Evolutionary conservation across 2,113 vertebrate genomes (phyloP).

Genomic region (Thunnus maccoyii): DNA sequence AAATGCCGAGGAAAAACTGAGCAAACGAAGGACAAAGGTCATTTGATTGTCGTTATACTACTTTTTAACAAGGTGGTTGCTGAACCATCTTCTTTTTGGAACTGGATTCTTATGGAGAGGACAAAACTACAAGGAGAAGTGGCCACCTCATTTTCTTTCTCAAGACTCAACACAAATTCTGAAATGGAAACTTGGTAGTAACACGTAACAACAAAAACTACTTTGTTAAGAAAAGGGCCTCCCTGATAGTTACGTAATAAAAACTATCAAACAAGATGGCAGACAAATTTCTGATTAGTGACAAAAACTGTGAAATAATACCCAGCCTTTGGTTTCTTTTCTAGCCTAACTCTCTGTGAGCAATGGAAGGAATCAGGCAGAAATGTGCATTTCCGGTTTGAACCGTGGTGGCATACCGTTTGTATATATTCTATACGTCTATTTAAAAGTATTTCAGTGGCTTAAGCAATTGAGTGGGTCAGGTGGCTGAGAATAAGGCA

Average conservation of each 20-base stretch:
- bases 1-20: slow-evolving; percentile 1
- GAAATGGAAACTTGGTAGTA: slow-evolving; percentile 5
- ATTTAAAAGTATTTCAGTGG: slow-evolving; percentile 78
- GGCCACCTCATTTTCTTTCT: slow-evolving; percentile 19
- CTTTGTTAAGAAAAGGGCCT: slow-evolving; percentile 46
- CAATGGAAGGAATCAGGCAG: slow-evolving; percentile 41
- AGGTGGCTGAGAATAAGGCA: slow-evolving; percentile 17
- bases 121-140: slow-evolving; percentile 35
- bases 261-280: slow-evolving; percentile 29
- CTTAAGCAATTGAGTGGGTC: slow-evolving; percentile 62
- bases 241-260: slow-evolving; percentile 34
- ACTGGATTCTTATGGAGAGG: slow-evolving; percentile 11
- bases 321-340: slow-evolving; percentile 39
- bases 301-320: slow-evolving; percentile 35
- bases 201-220: not conserved
- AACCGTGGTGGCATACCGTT: slow-evolving; percentile 57
- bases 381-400: slow-evolving; percentile 42
- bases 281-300: slow-evolving; percentile 10
- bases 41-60: not conserved
- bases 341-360: slow-evolving; percentile 31
- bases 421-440: slow-evolving; percentile 83
- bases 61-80: slow-evolving; percentile 13
- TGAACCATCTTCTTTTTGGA: not conserved
- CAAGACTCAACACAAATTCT: not conserved
- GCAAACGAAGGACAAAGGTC: slow-evolving; percentile 1